Base-by-base conservation (phyloP, 2,888 invertebrate genomes). In the Oconnorella tubifera region DNA sequence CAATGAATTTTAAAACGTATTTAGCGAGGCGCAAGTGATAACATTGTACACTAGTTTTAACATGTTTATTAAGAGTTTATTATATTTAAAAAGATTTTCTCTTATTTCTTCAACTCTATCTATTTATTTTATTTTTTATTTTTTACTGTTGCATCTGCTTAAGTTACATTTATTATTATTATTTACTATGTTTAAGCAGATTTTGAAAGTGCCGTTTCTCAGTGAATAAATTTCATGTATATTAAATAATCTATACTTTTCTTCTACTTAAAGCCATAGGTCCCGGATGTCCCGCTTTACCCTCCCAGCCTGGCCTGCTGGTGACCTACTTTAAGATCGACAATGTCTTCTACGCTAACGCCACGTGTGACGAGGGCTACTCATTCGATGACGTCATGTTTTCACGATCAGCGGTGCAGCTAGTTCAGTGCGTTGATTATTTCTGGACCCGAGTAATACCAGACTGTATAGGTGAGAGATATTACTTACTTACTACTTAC, bases 251-350 rank as follows among this genome's bases (percentile, higher is more conserved):
- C 53, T 23, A n/a, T 19, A n/a, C n/a, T n/a, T n/a, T n/a, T n/a
- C n/a, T n/a, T n/a, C n/a, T 31, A 25, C 23, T 32, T 1, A 14
- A 28, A 58, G 59, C 33, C 40, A 33, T 58, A 25, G 59, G 59
- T 0, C 33, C 25, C 6, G 59, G 59, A 3, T 58, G 59, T 28
- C 40, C 59, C 2, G 28, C 19, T 33, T 23, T 58, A 32, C 32
- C 2, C 23, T 19, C 23, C 3, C n/a, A 40, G 19, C 23, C 23
- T 2, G 25, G 33, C 40, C 59, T 33, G 23, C 32, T 28, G 25
- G 59, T 58, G 48, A 58, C 40, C 3, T 58, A 58, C n/a, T 58
- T 40, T 40, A 33, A 28, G 33, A 32, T n/a, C 28, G 59, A 58
- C 27, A 40, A 58, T 19, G 59, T 33, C n/a, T 58, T 58, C 59